Conservation (phyloP, 2,113 vertebrate species). For the Pardalotus punctatus region DNA sequence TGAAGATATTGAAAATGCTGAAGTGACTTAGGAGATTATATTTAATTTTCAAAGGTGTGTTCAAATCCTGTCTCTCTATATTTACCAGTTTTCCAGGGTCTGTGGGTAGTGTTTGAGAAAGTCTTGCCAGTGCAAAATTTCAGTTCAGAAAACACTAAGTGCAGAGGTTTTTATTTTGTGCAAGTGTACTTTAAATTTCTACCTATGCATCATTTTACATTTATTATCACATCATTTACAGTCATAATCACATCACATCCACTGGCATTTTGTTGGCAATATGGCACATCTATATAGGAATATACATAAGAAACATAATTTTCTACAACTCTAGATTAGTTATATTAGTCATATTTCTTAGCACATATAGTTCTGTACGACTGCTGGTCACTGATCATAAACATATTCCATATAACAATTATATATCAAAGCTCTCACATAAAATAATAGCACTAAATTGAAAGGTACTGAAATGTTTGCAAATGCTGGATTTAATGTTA, state of each 20-base stretch:
- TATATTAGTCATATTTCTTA: background rate
- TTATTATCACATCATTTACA: background rate
- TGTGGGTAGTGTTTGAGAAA: background rate
- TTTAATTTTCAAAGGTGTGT: background rate
- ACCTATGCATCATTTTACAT: background rate
- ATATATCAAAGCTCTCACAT: background rate
- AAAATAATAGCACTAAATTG: background rate
- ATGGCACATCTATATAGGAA: background rate
- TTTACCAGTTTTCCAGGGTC: background rate
- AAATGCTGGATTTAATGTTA: background rate
- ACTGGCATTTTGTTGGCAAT: background rate
- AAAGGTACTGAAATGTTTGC: background rate
- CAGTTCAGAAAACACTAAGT: background rate
- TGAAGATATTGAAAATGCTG: background rate
- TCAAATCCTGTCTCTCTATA: background rate
- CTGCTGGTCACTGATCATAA: background rate
- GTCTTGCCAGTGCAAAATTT: background rate
- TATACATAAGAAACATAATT: background rate
- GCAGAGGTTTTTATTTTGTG: background rate
- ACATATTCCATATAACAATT: background rate
- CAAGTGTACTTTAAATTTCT: background rate
- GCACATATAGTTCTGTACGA: fast-evolving
- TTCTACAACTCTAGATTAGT: background rate
- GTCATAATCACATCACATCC: background rate
- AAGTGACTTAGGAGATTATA: background rate